A percentile compares a stretch with the other conserved stretches of the same genome.
These are phyloP conservation scores for pig (Sus scrofa) DNA, from an alignment of 2,113 vertebrate species.

Conservation along the genomic window DNA sequence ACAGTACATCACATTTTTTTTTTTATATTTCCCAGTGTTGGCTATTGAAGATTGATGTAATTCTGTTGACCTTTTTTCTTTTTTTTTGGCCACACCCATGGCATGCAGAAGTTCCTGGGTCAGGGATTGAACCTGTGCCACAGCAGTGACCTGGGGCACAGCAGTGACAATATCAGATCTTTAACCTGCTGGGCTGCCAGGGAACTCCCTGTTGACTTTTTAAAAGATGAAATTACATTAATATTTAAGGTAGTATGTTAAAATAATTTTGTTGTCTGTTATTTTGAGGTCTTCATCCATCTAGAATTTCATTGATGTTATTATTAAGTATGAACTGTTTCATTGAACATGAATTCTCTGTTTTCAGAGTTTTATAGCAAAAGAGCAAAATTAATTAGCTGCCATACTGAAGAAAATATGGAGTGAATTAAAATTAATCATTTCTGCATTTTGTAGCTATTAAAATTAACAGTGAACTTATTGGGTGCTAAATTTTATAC, in stretches of 20 bases:
- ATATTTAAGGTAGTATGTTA: not conserved
- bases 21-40: not conserved
- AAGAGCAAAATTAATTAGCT: conserved; percentile 27
- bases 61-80: not conserved
- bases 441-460: not conserved
- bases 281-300: not conserved
- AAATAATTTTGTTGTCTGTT: not conserved
- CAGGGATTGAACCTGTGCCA: too few relatives aligned
- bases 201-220: too few relatives aligned
- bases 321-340: not conserved
- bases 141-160: too few relatives aligned
- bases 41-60: not conserved
- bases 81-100: too few relatives aligned
- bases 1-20: not conserved
- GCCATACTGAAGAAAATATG: not conserved
- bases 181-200: too few relatives aligned
- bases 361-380: not conserved
- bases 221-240: not conserved
- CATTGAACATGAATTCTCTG: not conserved
- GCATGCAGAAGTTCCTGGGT: too few relatives aligned
- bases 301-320: not conserved
- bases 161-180: too few relatives aligned
- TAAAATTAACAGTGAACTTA: not conserved
- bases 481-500: not conserved
- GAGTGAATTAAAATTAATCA: not conserved